phyloP scores from a whole-genome alignment of 2,113 vertebrate species.

The Athene cunicularia region DNA sequence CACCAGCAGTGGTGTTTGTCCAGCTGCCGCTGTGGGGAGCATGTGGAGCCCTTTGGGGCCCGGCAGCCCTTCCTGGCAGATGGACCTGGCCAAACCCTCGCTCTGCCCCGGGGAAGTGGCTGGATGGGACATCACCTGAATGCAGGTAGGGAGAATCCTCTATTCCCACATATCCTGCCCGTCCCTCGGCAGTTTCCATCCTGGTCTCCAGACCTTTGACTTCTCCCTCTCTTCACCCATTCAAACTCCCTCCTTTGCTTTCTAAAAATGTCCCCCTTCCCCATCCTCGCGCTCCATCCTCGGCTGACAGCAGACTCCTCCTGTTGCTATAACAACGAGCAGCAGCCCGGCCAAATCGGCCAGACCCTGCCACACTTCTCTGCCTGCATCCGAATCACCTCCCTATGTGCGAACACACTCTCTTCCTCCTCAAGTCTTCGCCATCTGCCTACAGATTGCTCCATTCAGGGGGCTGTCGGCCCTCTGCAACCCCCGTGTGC shows the following conservation, averaged over 20 bases:
- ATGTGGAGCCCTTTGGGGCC: neutral
- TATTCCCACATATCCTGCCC: neutral
- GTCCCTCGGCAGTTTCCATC: neutral
- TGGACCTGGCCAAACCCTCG: neutral
- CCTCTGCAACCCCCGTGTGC: neutral
- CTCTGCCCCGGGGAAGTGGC: accelerated
- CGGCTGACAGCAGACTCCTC: neutral
- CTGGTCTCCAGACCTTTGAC: neutral
- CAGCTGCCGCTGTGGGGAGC: neutral
- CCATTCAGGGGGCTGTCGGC: accelerated
- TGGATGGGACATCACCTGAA: neutral
- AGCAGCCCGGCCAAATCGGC: neutral
- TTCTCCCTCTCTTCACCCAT: neutral
- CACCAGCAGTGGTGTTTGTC: neutral
- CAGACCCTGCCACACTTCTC: slow-evolving; percentile 10
- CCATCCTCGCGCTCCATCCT: neutral
- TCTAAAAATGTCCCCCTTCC: neutral
- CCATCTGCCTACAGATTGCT: neutral
- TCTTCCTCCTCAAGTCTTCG: neutral
- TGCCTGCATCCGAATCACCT: slow-evolving; percentile 6
- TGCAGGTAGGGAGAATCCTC: neutral
- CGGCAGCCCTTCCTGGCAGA: neutral
- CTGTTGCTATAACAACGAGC: slow-evolving; percentile 58
- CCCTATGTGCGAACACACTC: neutral
- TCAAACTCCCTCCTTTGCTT: neutral